Conservation (phyloP, 2,113 vertebrate genomes). For the Mobula birostris region DNA sequence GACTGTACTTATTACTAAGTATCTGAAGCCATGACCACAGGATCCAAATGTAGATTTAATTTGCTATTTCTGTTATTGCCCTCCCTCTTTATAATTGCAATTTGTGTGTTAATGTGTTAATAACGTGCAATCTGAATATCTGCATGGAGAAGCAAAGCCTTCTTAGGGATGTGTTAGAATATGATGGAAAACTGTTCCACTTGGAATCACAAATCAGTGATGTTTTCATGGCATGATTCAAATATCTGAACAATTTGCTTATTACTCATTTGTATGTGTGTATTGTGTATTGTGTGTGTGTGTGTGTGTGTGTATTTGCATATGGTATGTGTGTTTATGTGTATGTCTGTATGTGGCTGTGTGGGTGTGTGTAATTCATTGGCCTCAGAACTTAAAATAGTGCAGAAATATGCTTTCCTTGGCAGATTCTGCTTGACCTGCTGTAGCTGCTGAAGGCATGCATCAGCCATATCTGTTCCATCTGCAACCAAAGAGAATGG, state of each 20-base stretch:
- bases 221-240: constrained; percentile 26
- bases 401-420: constrained; percentile 13
- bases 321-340: not conserved
- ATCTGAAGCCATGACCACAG: not conserved
- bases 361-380: not conserved
- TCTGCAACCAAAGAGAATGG: too few relatives aligned
- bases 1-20: not conserved
- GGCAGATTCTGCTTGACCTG: constrained; percentile 5
- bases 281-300: not conserved
- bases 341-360: too few relatives aligned
- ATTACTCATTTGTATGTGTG: not conserved
- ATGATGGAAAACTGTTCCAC: constrained; percentile 14
- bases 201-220: not conserved
- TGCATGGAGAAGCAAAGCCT: not conserved
- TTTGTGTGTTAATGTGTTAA: not conserved
- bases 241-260: not conserved
- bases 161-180: constrained; percentile 24
- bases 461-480: not conserved
- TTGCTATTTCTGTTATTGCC: constrained; percentile 8
- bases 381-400: constrained; percentile 28
- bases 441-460: not conserved
- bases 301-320: too few relatives aligned
- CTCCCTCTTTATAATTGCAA: constrained; percentile 1
- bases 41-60: constrained; percentile 4
- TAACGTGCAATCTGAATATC: not conserved